Base-by-base conservation (phyloP, 1,140 invertebrate genomes). In the Scaptomyza montana region DNA sequence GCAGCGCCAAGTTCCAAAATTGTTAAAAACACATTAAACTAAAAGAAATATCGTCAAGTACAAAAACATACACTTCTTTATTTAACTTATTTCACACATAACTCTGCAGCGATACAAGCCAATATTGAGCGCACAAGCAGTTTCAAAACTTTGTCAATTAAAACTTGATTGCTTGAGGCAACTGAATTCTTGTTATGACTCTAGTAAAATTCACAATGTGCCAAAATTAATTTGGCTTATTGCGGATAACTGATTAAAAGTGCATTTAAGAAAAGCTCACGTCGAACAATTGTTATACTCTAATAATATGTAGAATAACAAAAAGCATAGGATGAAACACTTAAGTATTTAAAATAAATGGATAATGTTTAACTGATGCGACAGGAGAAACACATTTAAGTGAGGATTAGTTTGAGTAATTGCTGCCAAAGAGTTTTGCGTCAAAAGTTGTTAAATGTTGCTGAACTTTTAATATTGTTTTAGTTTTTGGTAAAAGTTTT, bases 141-240 rank as follows among this genome's bases (percentile, higher is more conserved):
- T 53, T 41, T 5, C 8, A 47, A 55, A 74, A 74, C 50, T 74
- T 74, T 74, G 51, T 16, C 70, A 69, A 74, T 74, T 74, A 74
- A 74, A 69, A 74, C 33, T 74, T 74, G 68, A 62, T 9, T 16
- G 51, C 50, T 59, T 39, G 39, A 39, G 62, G 62, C 53, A 13
- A 21, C 16, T 36, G 61, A 56, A 30, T 64, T 57, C 12, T 21
- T 9, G 2, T 16, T 16, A 25, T 59, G 36, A n/a, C 56, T 53
- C 28, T 30, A 57, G 25, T n/a, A 1, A 45, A 53, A 69, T 51
- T 41, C 10, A 41, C 49, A 56, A 16, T 45, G 46, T 51, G 46
- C n/a, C 54, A 25, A 21, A 66, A 53, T 56, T 30, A 65, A 59
- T 46, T 41, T 28, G 54, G 39, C 5, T 66, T 19, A 47, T 39